phyloP scores from a whole-genome alignment of 2,113 vertebrate genomes.

The Mesitornis unicolor region DNA sequence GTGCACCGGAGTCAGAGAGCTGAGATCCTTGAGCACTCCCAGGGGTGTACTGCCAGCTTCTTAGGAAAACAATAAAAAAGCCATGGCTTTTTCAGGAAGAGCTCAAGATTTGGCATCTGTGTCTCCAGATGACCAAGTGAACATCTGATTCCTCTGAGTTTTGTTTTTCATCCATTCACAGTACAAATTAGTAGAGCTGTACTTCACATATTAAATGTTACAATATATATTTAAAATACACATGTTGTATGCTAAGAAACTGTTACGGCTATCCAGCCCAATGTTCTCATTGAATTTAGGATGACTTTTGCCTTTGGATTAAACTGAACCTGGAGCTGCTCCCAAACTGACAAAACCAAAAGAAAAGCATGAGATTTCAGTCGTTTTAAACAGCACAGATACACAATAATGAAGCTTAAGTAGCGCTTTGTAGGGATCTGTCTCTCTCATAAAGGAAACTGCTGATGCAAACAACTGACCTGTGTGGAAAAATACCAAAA shows the following conservation, averaged over 20 bases:
- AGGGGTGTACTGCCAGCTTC: background rate
- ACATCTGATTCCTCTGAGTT: background rate
- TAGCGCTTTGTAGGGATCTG: background rate
- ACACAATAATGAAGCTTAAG: background rate
- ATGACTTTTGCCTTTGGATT: background rate
- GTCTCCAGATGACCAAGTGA: background rate
- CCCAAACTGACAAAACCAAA: background rate
- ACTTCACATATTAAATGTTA: background rate
- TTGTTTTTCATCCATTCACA: background rate
- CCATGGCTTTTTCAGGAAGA: background rate
- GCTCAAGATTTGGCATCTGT: background rate
- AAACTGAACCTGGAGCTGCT: background rate
- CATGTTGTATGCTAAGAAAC: background rate
- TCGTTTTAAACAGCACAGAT: background rate
- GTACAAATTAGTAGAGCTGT: background rate
- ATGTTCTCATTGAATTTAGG: background rate
- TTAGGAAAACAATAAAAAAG: background rate
- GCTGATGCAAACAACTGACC: background rate
- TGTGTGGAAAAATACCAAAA: background rate
- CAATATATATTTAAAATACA: background rate
- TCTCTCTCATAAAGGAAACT: background rate
- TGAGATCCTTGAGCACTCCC: background rate
- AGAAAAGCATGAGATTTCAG: background rate
- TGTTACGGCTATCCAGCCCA: background rate
- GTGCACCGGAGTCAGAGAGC: background rate